phyloP scores from a whole-genome alignment of 2,113 vertebrate species.

The Puffinus mauretanicus region DNA sequence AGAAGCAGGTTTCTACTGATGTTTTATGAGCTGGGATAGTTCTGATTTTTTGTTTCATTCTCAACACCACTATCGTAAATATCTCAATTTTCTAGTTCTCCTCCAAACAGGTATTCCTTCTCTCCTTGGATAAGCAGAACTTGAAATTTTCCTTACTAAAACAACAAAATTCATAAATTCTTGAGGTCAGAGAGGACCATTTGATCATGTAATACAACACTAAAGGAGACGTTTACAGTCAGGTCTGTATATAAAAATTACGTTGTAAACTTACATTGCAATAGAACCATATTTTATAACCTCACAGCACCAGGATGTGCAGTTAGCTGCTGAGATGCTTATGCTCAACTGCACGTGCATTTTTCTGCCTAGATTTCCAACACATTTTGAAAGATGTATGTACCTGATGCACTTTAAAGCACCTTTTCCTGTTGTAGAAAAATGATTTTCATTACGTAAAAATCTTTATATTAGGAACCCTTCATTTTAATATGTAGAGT shows the following conservation, averaged over 20 bases:
- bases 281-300: not conserved
- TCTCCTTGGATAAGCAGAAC: not conserved
- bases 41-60: not conserved
- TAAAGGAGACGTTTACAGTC: not conserved
- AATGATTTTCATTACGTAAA: not conserved
- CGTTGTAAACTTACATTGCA: not conserved
- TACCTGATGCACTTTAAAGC: not conserved
- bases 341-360: not conserved
- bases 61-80: not conserved
- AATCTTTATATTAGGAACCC: not conserved
- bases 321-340: not conserved
- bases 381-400: not conserved
- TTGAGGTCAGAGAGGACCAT: not conserved
- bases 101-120: not conserved
- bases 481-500: not conserved
- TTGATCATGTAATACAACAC: not conserved
- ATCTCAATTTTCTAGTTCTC: not conserved
- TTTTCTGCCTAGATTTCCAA: not conserved
- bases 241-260: not conserved
- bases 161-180: not conserved
- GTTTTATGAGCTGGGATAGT: not conserved
- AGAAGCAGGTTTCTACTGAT: slow-evolving; percentile 3
- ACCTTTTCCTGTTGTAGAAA: not conserved
- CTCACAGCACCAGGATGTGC: fast-evolving
- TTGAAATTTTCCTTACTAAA: not conserved